These are phyloP conservation scores for Phrynocephalus forsythii DNA, from an alignment of 2,797 vertebrate species.

Conservation along the genomic window DNA sequence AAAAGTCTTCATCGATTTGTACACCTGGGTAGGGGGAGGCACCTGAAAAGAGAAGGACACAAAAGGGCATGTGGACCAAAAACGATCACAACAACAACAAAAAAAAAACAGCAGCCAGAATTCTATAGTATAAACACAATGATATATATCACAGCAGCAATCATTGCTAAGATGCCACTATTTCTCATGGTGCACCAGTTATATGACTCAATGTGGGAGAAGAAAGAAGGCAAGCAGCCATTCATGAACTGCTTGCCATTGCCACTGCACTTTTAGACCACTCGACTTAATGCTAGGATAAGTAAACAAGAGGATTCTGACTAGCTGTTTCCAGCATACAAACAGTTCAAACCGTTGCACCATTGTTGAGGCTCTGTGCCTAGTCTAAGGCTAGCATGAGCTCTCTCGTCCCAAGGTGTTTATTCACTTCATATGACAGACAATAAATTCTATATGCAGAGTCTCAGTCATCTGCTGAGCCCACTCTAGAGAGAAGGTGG, in stretches of 20 bases:
- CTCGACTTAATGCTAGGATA: too few relatives aligned
- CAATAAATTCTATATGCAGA: not conserved
- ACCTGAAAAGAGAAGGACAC: constrained; percentile 55
- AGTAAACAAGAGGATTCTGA: too few relatives aligned
- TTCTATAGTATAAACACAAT: too few relatives aligned
- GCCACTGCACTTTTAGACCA: too few relatives aligned
- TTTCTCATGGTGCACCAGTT: too few relatives aligned
- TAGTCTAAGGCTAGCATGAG: not conserved
- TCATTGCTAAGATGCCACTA: too few relatives aligned
- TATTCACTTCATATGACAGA: not conserved
- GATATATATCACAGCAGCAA: too few relatives aligned
- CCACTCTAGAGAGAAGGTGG: not conserved
- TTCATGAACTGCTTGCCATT: too few relatives aligned
- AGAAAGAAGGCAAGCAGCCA: too few relatives aligned
- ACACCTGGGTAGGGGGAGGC: constrained; percentile 81
- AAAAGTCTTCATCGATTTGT: constrained; percentile 82
- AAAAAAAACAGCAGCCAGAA: not conserved
- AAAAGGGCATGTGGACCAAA: not conserved
- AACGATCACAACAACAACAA: not conserved
- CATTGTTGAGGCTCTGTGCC: not conserved
- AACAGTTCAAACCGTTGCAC: not conserved
- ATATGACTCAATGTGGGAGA: too few relatives aligned
- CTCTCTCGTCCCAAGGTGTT: not conserved
- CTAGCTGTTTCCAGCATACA: not conserved
- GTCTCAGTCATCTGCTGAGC: not conserved